Evolutionary conservation across 53 echinoderm and acorn worm genomes (phyloP).

Genomic region (Paracentrotus lividus): DNA sequence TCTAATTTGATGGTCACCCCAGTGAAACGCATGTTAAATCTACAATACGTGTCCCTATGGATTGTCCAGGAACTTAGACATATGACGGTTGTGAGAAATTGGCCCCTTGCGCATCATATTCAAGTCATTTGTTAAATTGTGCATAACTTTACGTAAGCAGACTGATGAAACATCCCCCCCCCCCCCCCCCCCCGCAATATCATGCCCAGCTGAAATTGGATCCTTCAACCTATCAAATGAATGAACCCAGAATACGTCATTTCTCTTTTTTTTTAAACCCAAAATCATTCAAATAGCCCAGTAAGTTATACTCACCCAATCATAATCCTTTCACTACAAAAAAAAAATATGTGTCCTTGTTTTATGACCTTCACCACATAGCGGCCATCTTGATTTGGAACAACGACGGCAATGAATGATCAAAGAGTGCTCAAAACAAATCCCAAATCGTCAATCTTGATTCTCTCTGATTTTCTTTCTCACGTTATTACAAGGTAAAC

Average conservation of each 20-base stretch:
- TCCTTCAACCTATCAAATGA: too few species aligned
- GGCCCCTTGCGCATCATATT: too few species aligned
- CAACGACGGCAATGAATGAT: background rate
- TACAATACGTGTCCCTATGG: too few species aligned
- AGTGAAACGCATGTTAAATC: too few species aligned
- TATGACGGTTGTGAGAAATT: too few species aligned
- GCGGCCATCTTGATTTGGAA: slow-evolving; percentile 30
- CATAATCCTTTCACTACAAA: slow-evolving; percentile 37
- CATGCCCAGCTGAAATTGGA: background rate
- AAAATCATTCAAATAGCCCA: background rate
- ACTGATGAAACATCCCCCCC: too few species aligned
- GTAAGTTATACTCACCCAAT: slow-evolving; percentile 30
- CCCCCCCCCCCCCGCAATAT: too few species aligned
- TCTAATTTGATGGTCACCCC: too few species aligned
- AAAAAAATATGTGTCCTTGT: background rate
- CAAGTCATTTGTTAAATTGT: too few species aligned
- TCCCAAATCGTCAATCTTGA: background rate
- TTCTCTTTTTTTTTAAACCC: background rate
- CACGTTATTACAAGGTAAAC: background rate
- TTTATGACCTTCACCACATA: background rate
- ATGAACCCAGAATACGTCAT: too few species aligned
- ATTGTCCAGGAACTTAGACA: too few species aligned
- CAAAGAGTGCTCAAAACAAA: background rate
- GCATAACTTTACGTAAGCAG: too few species aligned
- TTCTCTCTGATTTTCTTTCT: background rate